Percentiles rank a stretch among this genome's conserved stretches.
Evolutionary conservation across 1,140 invertebrate species (phyloP).

Genomic region (Uloborus diversus): DNA sequence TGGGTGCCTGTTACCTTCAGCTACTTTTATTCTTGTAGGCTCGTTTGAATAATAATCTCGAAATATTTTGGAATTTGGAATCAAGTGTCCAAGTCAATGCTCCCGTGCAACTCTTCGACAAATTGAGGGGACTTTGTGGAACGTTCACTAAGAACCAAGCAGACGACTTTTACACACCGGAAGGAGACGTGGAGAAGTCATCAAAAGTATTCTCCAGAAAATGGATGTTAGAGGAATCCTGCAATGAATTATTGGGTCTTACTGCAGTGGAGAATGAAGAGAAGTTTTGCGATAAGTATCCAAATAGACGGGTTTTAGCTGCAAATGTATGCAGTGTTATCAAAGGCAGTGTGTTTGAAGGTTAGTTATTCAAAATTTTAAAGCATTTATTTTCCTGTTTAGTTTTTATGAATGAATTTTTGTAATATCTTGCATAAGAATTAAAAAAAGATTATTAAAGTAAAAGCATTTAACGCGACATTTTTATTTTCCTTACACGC

Average conservation of each 20-base stretch:
- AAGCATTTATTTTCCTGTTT: background rate
- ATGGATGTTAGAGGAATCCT: conserved; percentile 83
- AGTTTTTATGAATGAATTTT: too few species aligned
- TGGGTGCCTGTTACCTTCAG: too few species aligned
- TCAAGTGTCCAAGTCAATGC: conserved; percentile 83
- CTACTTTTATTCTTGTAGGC: conserved; percentile 67
- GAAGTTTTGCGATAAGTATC: conserved; percentile 2
- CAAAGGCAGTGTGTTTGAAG: conserved; percentile 3
- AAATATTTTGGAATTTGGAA: conserved; percentile 85
- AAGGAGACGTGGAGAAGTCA: conserved; percentile 76
- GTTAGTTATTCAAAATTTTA: background rate
- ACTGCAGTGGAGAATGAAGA: background rate
- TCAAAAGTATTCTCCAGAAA: conserved; percentile 83
- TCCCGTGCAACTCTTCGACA: conserved; percentile 75
- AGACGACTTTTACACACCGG: conserved; percentile 87
- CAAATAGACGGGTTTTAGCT: background rate
- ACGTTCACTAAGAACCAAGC: conserved; percentile 85
- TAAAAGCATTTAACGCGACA: too few species aligned
- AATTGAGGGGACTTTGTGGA: conserved; percentile 80
- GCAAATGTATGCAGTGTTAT: conserved; percentile 4
- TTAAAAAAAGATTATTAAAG: too few species aligned
- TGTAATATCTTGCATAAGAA: too few species aligned
- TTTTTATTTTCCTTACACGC: too few species aligned
- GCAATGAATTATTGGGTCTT: conserved; percentile 61
- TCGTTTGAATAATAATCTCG: conserved; percentile 77